Base-by-base conservation (phyloP, 2,797 vertebrate genomes). In the Streptopelia turtur region DNA sequence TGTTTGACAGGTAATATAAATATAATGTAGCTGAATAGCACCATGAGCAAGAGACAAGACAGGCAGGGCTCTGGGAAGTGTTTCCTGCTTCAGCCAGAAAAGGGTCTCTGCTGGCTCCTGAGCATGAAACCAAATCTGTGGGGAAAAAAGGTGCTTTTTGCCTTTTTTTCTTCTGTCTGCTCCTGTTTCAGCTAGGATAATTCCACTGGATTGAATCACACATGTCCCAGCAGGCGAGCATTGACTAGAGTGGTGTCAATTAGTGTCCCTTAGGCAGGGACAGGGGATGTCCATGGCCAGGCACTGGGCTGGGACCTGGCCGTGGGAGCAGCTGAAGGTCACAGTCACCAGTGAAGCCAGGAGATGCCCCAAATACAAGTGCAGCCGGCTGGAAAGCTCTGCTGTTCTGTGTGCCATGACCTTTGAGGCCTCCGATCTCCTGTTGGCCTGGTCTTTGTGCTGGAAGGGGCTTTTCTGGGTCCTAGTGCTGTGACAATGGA, bases 371-470 rank as follows among this genome's bases (percentile, higher is more conserved):
- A 82, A 71, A 76, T 87, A 59, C 77, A 80, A 93, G 77, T 75
- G 87, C 89, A 92, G 63, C 1, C 2, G 1, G 35, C 60, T 91
- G 85, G 81, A 94, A 95, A 94, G 28, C 71, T 59, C 31, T 52
- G 50, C 12, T 3, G 45, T 53, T 23, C 66, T 85, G 9, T 4
- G 24, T 80, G 65, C 41, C 4, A 2, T 33, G 88, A 94, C 80
- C 88, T 90, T 5, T 89, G 74, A 56, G 90, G 66, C 66, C 87
- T 66, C 28, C 39, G 24, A 35, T 30, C 71, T 64, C 9, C 12
- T 25, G 28, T 90, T 79, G 76, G n/a, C 79, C 56, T 16, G 37
- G 28, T 30, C 56, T 94, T 95, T 89, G 87, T 91, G 61, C 70
- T 87, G 61, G 57, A 66, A 75, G 65, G 53, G 68, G 43, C 45